Evolutionary conservation across 2,888 invertebrate species (phyloP).

Genomic region (Anarsia innoxiella): DNA sequence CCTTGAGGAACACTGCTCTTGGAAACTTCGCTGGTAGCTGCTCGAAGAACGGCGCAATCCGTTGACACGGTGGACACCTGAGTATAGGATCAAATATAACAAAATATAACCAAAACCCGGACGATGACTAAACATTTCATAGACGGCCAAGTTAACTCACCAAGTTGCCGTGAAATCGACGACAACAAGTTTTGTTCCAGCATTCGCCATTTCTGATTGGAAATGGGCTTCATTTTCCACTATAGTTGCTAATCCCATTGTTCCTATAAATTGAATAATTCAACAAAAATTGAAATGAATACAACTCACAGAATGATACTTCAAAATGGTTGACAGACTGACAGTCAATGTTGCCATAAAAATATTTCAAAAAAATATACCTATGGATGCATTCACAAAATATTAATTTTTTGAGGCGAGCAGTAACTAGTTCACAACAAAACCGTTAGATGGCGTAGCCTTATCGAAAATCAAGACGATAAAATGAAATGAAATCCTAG

Average conservation of each 20-base stretch:
- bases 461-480: too few species aligned
- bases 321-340: slow-evolving; percentile 10
- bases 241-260: slow-evolving; percentile 77
- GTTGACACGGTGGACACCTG: slow-evolving; percentile 98
- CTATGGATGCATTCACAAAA: slow-evolving; percentile 4
- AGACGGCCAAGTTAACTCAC: slow-evolving; percentile 70
- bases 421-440: too few species aligned
- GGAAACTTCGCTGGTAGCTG: slow-evolving; percentile 91
- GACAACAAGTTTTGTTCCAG: slow-evolving; percentile 91
- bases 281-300: slow-evolving; percentile 36
- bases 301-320: slow-evolving; percentile 26
- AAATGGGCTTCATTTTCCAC: slow-evolving; percentile 88
- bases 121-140: slow-evolving; percentile 54
- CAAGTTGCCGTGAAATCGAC: slow-evolving; percentile 97
- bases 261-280: slow-evolving; percentile 24
- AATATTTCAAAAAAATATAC: background rate
- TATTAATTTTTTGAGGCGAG: too few species aligned
- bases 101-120: slow-evolving; percentile 18
- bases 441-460: too few species aligned
- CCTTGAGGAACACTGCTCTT: slow-evolving; percentile 92
- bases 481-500: too few species aligned
- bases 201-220: slow-evolving; percentile 86
- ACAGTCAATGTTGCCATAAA: slow-evolving; percentile 10
- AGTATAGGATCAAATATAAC: slow-evolving; percentile 14
- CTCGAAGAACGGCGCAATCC: slow-evolving; percentile 94